Evolutionary conservation across 1,140 invertebrate species (phyloP), one percentile per base, ranked within the genome.

Genomic region (Planococcus citri): DNA sequence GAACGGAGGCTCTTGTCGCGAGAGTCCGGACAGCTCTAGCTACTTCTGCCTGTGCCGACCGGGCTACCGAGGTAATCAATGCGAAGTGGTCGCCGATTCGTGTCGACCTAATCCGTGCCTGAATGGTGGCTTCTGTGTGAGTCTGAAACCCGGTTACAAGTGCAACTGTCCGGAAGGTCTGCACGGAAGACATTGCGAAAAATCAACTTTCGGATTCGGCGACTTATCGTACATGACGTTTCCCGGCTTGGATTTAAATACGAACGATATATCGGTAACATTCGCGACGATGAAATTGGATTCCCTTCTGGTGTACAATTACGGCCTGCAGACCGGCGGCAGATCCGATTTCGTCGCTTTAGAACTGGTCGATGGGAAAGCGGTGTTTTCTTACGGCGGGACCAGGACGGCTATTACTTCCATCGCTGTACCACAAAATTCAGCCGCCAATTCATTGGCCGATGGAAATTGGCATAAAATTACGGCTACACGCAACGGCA

Each of bases 391-490:
- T 0, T 95, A 91, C 76, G 92, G 92, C 27, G 92, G 90, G 1
- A 85, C 91, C 0, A 82, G 89, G 74, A 92, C 90, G 25, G 91
- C 90, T 2, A 92, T 94, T 37, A 91, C 89, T 2, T 85, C 86
- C 0, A 83, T 94, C 1, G 81, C 84, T 0, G 86, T 93, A 8
- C 82, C 82, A 27, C 79, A 81, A 71, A 79, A 78, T 1, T 82
- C 82, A 14, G 83, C 82, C 61, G 57, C 64, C 61, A 3, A 51
- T 51, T 84, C 84, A 71, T 80, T 97, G 0, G 84, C 90, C 0
- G 89, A 95, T 78, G 93, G 92, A 10, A 84, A 85, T 70, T 97
- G 94, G 94, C 87, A 93, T 74, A 92, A 93, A 76, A 84, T 97
- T 4, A 94, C 90, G 1, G 92, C 92, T 0, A 94, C 91, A 0